phyloP scores from a whole-genome alignment of 2,888 invertebrate species.

The Cordilura impudica region DNA sequence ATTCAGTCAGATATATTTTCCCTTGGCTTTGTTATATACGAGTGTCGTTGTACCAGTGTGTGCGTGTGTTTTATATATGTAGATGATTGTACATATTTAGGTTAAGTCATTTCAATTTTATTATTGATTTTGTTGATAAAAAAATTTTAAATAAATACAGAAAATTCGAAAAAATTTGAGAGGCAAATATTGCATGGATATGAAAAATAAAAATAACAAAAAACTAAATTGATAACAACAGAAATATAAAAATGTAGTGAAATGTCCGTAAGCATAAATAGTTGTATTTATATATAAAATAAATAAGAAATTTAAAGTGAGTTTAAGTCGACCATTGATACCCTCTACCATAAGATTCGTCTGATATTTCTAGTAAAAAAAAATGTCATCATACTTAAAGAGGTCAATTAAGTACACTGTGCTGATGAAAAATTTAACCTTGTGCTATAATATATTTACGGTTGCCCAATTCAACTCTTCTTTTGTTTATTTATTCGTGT shows the following conservation, averaged over 20 bases:
- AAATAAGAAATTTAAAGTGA: too few species aligned
- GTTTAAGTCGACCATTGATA: too few species aligned
- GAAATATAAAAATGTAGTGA: background rate
- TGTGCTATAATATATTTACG: too few species aligned
- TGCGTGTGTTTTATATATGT: background rate
- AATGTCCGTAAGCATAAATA: background rate
- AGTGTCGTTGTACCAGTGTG: background rate
- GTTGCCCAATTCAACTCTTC: too few species aligned
- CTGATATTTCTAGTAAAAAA: too few species aligned
- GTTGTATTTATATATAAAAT: too few species aligned
- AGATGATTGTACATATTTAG: slow-evolving; percentile 43
- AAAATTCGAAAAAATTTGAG: slow-evolving; percentile 29
- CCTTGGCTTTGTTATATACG: background rate
- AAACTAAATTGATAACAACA: background rate
- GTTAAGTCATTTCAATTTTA: slow-evolving; percentile 60
- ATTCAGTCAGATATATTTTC: background rate
- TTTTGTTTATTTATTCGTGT: too few species aligned
- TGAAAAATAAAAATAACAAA: background rate
- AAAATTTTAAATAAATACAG: slow-evolving; percentile 43
- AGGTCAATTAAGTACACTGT: too few species aligned
- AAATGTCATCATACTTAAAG: too few species aligned
- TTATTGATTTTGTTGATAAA: slow-evolving; percentile 59
- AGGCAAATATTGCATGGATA: background rate
- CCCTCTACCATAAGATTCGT: too few species aligned
- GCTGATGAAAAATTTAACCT: too few species aligned